These are phyloP conservation scores for Aporophyla lueneburgensis DNA, from an alignment of 2,888 invertebrate species.

Conservation along the genomic window DNA sequence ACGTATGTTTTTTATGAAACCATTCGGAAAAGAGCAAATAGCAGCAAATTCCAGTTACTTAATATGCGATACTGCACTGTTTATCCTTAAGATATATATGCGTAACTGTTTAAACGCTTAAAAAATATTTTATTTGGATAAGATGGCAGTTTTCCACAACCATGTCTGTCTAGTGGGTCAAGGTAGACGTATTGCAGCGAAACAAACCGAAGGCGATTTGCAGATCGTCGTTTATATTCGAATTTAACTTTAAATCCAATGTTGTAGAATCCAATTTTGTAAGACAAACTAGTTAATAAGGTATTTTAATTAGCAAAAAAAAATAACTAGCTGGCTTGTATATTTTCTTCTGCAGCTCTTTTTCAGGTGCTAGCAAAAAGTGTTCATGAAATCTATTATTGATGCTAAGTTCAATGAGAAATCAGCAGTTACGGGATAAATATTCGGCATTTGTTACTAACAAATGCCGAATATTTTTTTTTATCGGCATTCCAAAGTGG, in stretches of 20 bases:
- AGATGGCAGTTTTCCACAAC: conserved; percentile 40
- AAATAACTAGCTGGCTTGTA: conserved; percentile 13
- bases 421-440: not conserved
- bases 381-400: conserved; percentile 8
- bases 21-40: not conserved
- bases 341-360: conserved; percentile 23
- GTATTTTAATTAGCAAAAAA: conserved; percentile 43
- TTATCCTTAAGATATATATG: conserved; percentile 35
- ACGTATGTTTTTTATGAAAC: not conserved
- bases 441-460: too few relatives aligned
- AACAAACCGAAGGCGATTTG: conserved; percentile 48
- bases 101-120: conserved; percentile 25
- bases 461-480: too few relatives aligned
- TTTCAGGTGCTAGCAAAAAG: conserved; percentile 36
- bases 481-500: not conserved
- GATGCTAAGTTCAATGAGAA: not conserved
- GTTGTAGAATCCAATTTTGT: conserved; percentile 22
- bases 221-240: conserved; percentile 28
- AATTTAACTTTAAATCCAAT: conserved; percentile 35
- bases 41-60: not conserved
- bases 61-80: conserved; percentile 9
- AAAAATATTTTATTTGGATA: conserved; percentile 59
- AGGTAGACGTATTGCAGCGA: conserved; percentile 51
- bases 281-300: conserved; percentile 6
- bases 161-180: conserved; percentile 46